Evolutionary conservation across 2,888 invertebrate genomes (phyloP).

Genomic region (Napeogenes sylphis): DNA sequence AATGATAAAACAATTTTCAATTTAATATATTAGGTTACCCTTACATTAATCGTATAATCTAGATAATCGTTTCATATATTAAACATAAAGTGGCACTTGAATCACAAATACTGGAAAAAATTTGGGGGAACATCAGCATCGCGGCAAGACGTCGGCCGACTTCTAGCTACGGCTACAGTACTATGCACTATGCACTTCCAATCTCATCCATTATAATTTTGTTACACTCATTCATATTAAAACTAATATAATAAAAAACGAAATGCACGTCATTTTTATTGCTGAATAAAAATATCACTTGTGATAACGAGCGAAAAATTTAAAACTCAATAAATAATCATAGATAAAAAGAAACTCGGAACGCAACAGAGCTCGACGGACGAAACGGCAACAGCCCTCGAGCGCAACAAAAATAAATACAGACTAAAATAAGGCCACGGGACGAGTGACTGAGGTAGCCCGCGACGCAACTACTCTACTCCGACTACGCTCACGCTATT

Average conservation of each 20-base stretch:
- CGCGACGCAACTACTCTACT: conserved; percentile 66
- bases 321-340: conserved; percentile 70
- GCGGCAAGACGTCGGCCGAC: conserved; percentile 42
- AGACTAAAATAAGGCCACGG: conserved; percentile 67
- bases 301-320: conserved; percentile 52
- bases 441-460: conserved; percentile 75
- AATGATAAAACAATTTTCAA: conserved; percentile 79
- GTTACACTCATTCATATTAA: conserved; percentile 57
- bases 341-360: conserved; percentile 67
- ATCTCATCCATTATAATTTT: conserved; percentile 56
- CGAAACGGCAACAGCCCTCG: conserved; percentile 74
- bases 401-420: conserved; percentile 74
- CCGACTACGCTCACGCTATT: conserved; percentile 51
- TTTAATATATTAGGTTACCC: conserved; percentile 78
- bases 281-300: conserved; percentile 77
- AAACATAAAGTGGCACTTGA: conserved; percentile 88
- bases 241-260: conserved; percentile 69
- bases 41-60: conserved; percentile 78
- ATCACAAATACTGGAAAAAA: conserved; percentile 87
- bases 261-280: conserved; percentile 75
- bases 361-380: conserved; percentile 65
- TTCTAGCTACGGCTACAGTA: conserved; percentile 20
- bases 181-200: conserved; percentile 57
- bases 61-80: conserved; percentile 80
- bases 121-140: conserved; percentile 78